Evolutionary conservation across 2,113 vertebrate genomes (phyloP), one percentile per base, ranked within the genome.

Genomic region (Oryzias javanicus): DNA sequence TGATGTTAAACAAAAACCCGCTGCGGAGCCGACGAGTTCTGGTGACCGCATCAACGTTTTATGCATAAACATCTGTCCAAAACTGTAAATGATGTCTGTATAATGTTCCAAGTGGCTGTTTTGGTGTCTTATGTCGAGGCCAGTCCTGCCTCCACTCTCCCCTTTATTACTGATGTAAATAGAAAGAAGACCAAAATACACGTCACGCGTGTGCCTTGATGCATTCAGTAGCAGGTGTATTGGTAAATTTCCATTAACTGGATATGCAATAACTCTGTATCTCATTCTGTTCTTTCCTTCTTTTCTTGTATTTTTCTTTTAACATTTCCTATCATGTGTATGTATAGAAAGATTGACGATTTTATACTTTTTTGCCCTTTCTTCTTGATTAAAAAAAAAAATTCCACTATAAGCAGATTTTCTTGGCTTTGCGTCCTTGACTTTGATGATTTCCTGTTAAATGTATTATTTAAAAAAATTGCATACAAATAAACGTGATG

Each of bases 291-390:
- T 79, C 69, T 83, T 68, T 63, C 57, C 67, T 68, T 72, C 75
- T 75, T n/a, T 71, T 80, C 82, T 59, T 86, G 45, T 74, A 74
- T 73, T 74, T 81, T 74, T 50, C 42, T 48, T 73, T 74, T 56
- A 79, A 48, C 35, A 71, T 84, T 90, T 88, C 84, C 60, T 80
- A 75, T 80, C 60, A 80, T 59, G 55, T 88, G 60, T 86, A 84
- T 90, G 84, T 89, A 89, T 89, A 89, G 86, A 88, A 84, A 86
- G 81, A 86, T 84, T 82, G 49, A 87, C 84, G 87, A 89, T 89
- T 86, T 90, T 88, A 64, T 89, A 89, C 80, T 85, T 79, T 74
- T 81, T 62, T 47, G 35, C 71, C 72, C 80, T 78, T 74, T 81
- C 61, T 51, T 86, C 81, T 74, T 79, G 74, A 89, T 86, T 88